Conservation (phyloP, 1,140 invertebrate species). For the Cataglyphis hispanica region DNA sequence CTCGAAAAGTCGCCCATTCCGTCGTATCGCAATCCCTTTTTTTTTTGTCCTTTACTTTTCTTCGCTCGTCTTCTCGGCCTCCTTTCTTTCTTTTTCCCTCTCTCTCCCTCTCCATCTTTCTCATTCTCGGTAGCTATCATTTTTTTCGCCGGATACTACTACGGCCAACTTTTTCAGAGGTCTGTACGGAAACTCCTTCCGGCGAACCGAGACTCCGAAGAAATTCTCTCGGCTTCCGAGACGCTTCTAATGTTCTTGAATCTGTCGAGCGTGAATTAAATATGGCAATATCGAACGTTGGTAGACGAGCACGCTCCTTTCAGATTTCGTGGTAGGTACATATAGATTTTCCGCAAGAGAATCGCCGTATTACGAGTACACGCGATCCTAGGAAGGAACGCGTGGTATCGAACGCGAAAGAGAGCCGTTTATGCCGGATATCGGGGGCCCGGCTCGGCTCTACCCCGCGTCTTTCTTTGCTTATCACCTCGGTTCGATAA, state of each 20-base stretch:
- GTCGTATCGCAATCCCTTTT: conserved; percentile 39
- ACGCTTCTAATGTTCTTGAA: conserved; percentile 72
- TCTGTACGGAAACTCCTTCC: conserved; percentile 61
- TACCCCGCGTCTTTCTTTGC: conserved; percentile 69
- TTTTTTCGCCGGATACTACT: conserved; percentile 58
- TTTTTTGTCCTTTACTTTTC: not conserved
- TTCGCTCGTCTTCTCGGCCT: too few relatives aligned
- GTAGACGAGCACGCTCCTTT: not conserved
- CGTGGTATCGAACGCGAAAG: conserved; percentile 62
- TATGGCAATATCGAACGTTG: conserved; percentile 53
- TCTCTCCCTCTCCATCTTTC: not conserved
- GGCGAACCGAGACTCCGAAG: conserved; percentile 48
- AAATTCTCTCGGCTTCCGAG: conserved; percentile 50
- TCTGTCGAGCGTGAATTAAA: conserved; percentile 74
- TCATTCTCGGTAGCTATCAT: conserved; percentile 59
- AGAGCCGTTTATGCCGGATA: conserved; percentile 57
- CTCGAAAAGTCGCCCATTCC: conserved; percentile 49
- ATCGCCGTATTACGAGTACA: conserved; percentile 26
- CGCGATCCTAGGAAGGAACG: conserved; percentile 61
- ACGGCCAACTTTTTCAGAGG: conserved; percentile 64
- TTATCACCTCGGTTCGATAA: conserved; percentile 74
- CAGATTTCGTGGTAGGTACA: conserved; percentile 32
- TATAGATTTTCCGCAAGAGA: conserved; percentile 48
- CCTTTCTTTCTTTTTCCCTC: not conserved
- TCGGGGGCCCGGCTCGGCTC: conserved; percentile 16